Conservation (phyloP, 2,888 invertebrate species). For the Oasisia sp. region DNA sequence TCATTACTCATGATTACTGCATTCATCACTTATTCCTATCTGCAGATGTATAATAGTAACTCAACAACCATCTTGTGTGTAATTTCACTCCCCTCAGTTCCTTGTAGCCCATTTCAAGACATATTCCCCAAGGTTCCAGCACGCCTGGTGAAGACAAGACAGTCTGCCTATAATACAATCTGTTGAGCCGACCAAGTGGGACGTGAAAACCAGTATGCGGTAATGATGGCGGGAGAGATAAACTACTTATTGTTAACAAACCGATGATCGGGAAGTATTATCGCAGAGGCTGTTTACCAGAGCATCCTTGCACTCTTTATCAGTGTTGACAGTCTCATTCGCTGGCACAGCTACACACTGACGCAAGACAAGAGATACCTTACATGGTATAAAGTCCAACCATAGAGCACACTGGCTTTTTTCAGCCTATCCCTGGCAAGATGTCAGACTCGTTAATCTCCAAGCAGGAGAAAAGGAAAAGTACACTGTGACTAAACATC, state of each 20-base stretch:
- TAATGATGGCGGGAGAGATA: neutral
- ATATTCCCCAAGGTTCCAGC: neutral
- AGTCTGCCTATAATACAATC: neutral
- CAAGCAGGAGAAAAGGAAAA: neutral
- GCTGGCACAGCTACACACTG: neutral
- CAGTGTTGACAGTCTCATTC: neutral
- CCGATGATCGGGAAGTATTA: neutral
- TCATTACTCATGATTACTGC: too few species aligned
- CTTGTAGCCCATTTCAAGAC: neutral
- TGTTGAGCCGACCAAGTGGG: neutral
- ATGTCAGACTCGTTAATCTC: neutral
- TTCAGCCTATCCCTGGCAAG: neutral
- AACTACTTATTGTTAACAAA: neutral
- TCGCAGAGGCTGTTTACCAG: neutral
- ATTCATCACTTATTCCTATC: too few species aligned
- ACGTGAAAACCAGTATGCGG: neutral
- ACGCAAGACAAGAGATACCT: neutral
- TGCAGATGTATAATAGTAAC: too few species aligned
- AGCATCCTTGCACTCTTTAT: neutral
- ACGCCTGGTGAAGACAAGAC: too few species aligned
- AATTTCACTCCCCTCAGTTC: too few species aligned
- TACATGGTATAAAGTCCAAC: neutral
- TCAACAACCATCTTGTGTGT: too few species aligned
- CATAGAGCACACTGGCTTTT: neutral
- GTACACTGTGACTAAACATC: neutral